Conservation (phyloP, 2,888 invertebrate genomes). For the Rosalia funebris region DNA sequence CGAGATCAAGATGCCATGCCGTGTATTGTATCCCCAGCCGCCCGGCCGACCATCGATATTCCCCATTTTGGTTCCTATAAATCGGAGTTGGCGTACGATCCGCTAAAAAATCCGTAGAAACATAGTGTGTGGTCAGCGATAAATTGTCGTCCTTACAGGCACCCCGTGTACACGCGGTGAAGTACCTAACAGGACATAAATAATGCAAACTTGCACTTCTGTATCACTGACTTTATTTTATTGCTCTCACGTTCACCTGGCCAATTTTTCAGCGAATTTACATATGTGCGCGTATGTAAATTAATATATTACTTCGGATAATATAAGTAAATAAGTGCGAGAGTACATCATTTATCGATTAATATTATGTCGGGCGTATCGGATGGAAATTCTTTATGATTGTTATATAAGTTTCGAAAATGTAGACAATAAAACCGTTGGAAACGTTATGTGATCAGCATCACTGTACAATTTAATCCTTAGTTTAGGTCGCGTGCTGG, state of each 20-base stretch:
- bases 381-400: too few species aligned
- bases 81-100: slow-evolving; percentile 37
- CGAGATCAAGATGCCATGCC: too few species aligned
- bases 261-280: slow-evolving; percentile 16
- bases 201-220: slow-evolving; percentile 49
- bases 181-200: slow-evolving; percentile 59
- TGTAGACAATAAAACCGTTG: too few species aligned
- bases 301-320: background rate
- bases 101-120: slow-evolving; percentile 40
- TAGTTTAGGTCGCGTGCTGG: too few species aligned
- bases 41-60: background rate
- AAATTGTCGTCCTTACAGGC: slow-evolving; percentile 58
- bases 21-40: too few species aligned
- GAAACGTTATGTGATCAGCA: too few species aligned
- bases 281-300: slow-evolving; percentile 1
- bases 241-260: slow-evolving; percentile 23
- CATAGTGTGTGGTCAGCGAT: slow-evolving; percentile 59
- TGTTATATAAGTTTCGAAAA: too few species aligned
- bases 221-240: slow-evolving; percentile 41
- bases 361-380: background rate
- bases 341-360: background rate
- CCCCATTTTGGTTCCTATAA: slow-evolving; percentile 26
- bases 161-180: slow-evolving; percentile 55
- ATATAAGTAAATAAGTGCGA: background rate
- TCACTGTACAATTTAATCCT: too few species aligned